These are phyloP conservation scores for Girardia tigrina DNA, from an alignment of 2,888 invertebrate genomes.

Conservation along the genomic window DNA sequence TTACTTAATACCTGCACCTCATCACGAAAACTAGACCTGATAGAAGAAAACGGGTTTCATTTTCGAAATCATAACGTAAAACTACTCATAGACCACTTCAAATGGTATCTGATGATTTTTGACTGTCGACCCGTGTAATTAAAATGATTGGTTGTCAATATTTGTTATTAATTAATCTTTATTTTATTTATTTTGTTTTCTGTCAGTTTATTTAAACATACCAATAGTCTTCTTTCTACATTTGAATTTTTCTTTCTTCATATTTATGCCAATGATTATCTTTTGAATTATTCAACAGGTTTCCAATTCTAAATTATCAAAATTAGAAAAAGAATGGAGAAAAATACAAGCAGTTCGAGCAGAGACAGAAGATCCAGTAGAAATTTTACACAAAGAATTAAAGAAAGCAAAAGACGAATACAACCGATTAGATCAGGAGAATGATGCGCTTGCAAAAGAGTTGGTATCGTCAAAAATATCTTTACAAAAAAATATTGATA, in stretches of 20 bases:
- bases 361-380: not conserved
- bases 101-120: too few relatives aligned
- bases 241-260: not conserved
- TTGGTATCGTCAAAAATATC: not conserved
- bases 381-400: not conserved
- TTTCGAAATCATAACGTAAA: too few relatives aligned
- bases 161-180: too few relatives aligned
- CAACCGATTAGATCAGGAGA: slow-evolving; percentile 8
- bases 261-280: not conserved
- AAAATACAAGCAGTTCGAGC: slow-evolving; percentile 11
- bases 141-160: too few relatives aligned
- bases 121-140: too few relatives aligned
- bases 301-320: not conserved
- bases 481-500: slow-evolving; percentile 17
- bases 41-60: too few relatives aligned
- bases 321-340: slow-evolving; percentile 1
- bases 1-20: too few relatives aligned
- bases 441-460: not conserved
- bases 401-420: slow-evolving; percentile 13
- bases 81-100: too few relatives aligned
- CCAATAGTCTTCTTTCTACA: too few relatives aligned
- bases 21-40: too few relatives aligned
- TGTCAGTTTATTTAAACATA: too few relatives aligned
- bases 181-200: too few relatives aligned
- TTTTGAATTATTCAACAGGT: not conserved